Conservation (phyloP, 2,113 vertebrate genomes). For the Misgurnus mizolepis region DNA sequence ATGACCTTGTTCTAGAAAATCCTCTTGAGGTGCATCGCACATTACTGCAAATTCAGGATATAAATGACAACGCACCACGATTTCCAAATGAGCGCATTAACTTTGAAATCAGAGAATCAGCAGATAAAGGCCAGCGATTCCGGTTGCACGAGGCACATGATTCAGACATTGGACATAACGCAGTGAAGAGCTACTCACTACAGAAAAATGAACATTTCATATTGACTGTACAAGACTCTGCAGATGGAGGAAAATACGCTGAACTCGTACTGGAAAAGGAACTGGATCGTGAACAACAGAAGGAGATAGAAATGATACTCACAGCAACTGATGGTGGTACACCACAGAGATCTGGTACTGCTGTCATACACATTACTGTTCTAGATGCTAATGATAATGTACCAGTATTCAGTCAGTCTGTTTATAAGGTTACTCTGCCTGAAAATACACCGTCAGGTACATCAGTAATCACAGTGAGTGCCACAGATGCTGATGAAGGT, state of each 20-base stretch:
- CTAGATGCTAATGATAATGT: slow-evolving; percentile 56
- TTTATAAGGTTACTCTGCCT: slow-evolving; percentile 50
- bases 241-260: slow-evolving; percentile 61
- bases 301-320: slow-evolving; percentile 63
- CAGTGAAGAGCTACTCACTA: slow-evolving; percentile 62
- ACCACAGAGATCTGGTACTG: slow-evolving; percentile 64
- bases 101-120: slow-evolving; percentile 70
- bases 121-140: slow-evolving; percentile 65
- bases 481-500: slow-evolving; percentile 79
- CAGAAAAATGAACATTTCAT: slow-evolving; percentile 65
- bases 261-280: slow-evolving; percentile 64
- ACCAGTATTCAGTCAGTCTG: slow-evolving; percentile 42
- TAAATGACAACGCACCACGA: slow-evolving; percentile 79
- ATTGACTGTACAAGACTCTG: slow-evolving; percentile 59
- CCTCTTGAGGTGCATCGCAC: slow-evolving; percentile 67
- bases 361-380: slow-evolving; percentile 55
- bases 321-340: slow-evolving; percentile 69
- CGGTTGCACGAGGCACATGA: slow-evolving; percentile 71
- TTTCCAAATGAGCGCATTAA: slow-evolving; percentile 63
- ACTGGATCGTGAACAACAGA: slow-evolving; percentile 64
- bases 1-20: slow-evolving; percentile 71
- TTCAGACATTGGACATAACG: slow-evolving; percentile 68
- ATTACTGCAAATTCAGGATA: slow-evolving; percentile 72
- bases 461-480: slow-evolving; percentile 35
- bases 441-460: slow-evolving; percentile 52